A percentile compares a stretch with the other conserved stretches of the same genome.
Evolutionary conservation across 2,113 vertebrate species (phyloP).

Genomic region (rat (Rattus norvegicus)): DNA sequence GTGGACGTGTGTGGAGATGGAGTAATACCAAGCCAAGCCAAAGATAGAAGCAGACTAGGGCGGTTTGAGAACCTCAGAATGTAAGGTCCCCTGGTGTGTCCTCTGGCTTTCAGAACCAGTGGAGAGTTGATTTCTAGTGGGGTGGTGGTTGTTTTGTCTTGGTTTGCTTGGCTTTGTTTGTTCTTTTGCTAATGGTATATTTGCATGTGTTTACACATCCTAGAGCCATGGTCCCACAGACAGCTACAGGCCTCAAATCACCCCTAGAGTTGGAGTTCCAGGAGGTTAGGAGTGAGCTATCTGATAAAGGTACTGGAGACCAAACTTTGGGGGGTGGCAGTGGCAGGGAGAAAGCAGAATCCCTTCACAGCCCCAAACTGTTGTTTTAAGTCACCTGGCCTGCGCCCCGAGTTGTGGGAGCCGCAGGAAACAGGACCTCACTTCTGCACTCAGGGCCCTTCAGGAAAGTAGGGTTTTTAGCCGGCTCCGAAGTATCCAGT

Average conservation of each 20-base stretch:
- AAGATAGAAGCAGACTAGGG: background rate
- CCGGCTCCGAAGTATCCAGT: background rate
- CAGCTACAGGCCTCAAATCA: background rate
- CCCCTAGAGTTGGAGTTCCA: background rate
- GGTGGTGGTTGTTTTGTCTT: background rate
- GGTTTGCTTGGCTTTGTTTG: background rate
- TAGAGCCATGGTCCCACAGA: too few relatives aligned
- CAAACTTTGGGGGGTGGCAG: background rate
- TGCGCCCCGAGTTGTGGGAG: background rate
- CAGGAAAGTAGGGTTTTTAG: background rate
- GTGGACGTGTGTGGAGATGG: background rate
- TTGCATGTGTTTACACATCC: too few relatives aligned
- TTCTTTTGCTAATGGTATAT: background rate
- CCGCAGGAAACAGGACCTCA: background rate
- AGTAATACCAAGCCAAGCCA: accelerated
- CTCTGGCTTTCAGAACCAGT: background rate
- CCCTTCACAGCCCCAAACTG: background rate
- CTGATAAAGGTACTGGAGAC: background rate
- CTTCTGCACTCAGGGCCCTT: background rate
- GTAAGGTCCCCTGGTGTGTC: background rate
- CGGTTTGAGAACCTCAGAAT: background rate
- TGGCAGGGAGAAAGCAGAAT: background rate
- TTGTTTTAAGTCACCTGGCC: background rate
- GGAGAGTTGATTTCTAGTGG: background rate
- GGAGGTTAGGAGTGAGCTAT: background rate